Evolutionary conservation across 2,113 vertebrate genomes (phyloP), one percentile per base, ranked within the genome.

Genomic region (Phoxinus phoxinus): DNA sequence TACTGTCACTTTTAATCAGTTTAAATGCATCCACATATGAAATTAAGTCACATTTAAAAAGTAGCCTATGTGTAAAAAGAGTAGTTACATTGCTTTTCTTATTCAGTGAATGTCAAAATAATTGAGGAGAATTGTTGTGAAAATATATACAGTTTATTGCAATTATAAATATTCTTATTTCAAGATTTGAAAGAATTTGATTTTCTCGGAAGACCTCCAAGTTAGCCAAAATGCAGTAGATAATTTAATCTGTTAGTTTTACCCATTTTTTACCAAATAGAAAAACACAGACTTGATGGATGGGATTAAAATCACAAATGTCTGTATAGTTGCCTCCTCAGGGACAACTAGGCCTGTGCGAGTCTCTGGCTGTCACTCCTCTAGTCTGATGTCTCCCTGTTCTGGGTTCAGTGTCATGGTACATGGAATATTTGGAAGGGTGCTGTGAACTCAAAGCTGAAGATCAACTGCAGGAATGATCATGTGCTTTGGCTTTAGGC

Each of bases 401-500:
- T 59, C 12, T 58, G 32, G 19, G 53, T n/a, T 58, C 21, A 41
- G 32, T 77, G 53, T 37, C 30, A 23, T 46, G 41, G 23, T 46
- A 12, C 46, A 46, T 79, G 32, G 53, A 21, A 58, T 78, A 58
- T 35, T 56, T 58, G 37, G 21, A 74, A 46, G 23, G 25, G 3
- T 27, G 35, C 9, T 81, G 17, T 48, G 37, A 80, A 63, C 56
- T 17, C 35, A 41, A 41, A 9, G 23, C 35, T 63, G 15, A 63
- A 80, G 77, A 44, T 8, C 37, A 80, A 63, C 58, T 4, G 17
- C 37, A 27, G 56, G 35, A 59, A 63, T 9, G 58, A 61, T 46
- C 41, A 6, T 51, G 48, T 67, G 65, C 65, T 83, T 37, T 72
- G 30, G 81, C 63, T 56, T 41, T 13, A 83, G 65, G 30, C 81